Percentiles rank a stretch among this genome's conserved stretches.
Evolutionary conservation across 2,113 vertebrate species (phyloP).

Genomic region (Dasyornis broadbenti): DNA sequence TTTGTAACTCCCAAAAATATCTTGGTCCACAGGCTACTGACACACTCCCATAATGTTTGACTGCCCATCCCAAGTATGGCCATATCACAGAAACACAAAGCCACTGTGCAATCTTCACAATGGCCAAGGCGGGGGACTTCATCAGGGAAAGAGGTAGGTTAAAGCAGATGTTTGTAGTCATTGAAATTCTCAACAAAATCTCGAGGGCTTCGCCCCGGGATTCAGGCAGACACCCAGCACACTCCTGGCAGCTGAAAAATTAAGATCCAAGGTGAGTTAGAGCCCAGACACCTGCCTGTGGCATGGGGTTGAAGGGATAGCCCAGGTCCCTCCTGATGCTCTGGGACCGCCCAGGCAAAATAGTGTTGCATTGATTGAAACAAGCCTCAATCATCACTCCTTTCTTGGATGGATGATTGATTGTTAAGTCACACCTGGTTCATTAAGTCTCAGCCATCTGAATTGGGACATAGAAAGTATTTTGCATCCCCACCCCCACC

Average conservation of each 20-base stretch:
- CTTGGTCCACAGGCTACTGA: background rate
- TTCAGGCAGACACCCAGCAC: background rate
- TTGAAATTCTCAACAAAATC: background rate
- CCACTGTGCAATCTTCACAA: background rate
- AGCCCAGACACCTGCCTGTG: rapidly evolving
- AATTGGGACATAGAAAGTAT: background rate
- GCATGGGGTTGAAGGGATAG: background rate
- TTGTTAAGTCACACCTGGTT: background rate
- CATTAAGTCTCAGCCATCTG: background rate
- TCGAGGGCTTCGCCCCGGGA: rapidly evolving
- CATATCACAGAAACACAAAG: background rate
- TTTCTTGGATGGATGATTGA: background rate
- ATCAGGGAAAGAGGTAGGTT: background rate
- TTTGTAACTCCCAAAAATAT: background rate
- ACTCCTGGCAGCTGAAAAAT: background rate
- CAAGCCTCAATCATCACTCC: rapidly evolving
- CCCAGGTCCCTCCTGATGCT: background rate
- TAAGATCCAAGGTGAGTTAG: background rate
- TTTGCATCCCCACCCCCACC: background rate
- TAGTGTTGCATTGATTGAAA: background rate
- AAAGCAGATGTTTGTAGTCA: background rate
- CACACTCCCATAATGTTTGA: background rate
- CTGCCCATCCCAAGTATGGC: background rate
- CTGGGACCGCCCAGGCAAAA: background rate
- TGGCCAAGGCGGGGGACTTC: background rate